These are phyloP conservation scores for Marcusenius ussheri DNA, from an alignment of 2,113 vertebrate genomes.

Conservation along the genomic window DNA sequence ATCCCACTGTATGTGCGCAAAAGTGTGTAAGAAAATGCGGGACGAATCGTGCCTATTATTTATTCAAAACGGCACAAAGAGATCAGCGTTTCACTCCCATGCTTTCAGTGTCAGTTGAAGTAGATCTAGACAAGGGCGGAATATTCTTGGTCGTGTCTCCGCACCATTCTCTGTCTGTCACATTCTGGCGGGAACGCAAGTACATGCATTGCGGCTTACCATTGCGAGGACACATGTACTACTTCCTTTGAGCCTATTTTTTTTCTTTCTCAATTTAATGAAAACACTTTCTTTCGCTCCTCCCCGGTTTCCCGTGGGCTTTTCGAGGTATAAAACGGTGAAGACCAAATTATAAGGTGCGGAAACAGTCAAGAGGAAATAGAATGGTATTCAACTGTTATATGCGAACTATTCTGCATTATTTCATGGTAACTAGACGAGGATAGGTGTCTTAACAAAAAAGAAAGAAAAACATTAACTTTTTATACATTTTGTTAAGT, in stretches of 20 bases:
- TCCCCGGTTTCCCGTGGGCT: background rate
- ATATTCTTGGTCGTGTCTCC: background rate
- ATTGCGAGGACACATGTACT: background rate
- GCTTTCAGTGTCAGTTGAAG: background rate
- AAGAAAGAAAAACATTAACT: background rate
- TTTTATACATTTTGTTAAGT: background rate
- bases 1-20: background rate
- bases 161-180: background rate
- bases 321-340: background rate
- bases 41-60: background rate
- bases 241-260: background rate
- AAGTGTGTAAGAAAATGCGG: background rate
- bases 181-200: background rate
- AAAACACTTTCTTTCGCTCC: background rate
- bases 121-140: background rate
- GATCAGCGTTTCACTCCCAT: background rate
- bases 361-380: background rate
- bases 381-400: background rate
- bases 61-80: background rate
- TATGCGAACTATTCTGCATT: background rate
- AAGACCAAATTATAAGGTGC: background rate
- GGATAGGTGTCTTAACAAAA: background rate
- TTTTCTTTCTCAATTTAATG: background rate
- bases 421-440: background rate
- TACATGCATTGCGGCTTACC: background rate